phyloP scores from a whole-genome alignment of 2,888 invertebrate genomes.

The Tribolium freemani region DNA sequence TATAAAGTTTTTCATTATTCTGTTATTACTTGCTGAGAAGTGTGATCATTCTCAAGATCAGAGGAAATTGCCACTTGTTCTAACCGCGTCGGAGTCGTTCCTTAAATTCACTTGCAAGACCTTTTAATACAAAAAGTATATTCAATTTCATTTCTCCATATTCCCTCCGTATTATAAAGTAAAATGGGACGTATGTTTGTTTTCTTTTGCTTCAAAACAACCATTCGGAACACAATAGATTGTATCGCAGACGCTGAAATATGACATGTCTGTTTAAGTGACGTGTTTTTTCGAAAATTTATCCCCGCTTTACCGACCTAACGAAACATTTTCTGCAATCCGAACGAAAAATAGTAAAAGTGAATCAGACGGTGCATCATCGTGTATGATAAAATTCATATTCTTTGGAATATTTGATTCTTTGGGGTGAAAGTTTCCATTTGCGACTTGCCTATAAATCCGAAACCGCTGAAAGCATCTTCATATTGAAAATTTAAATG shows the following conservation, averaged over 20 bases:
- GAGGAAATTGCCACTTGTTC: conserved; percentile 14
- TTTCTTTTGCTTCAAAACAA: conserved; percentile 27
- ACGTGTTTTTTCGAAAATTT: conserved; percentile 12
- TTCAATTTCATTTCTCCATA: background rate
- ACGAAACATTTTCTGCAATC: background rate
- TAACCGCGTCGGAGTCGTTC: background rate
- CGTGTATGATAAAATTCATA: background rate
- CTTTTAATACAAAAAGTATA: conserved; percentile 1
- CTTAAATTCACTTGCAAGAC: conserved; percentile 1
- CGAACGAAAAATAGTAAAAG: conserved; percentile 5
- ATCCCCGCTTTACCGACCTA: background rate
- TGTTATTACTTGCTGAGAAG: background rate
- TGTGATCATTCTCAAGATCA: conserved; percentile 6
- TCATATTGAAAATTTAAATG: conserved; percentile 13
- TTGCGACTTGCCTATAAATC: background rate
- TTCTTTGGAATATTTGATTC: background rate
- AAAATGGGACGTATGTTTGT: conserved; percentile 24
- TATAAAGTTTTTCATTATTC: conserved; percentile 18
- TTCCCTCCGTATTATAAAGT: conserved; percentile 15
- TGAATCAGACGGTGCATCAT: conserved; percentile 9
- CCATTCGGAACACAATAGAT: conserved; percentile 30
- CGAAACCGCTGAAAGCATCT: background rate
- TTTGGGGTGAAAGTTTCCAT: conserved; percentile 18
- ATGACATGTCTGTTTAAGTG: conserved; percentile 17
- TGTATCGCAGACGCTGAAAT: conserved; percentile 30